Percentiles rank a stretch among this genome's conserved stretches.
These are phyloP conservation scores for Medauroidea extradentata DNA, from an alignment of 1,140 invertebrate species.

Conservation along the genomic window DNA sequence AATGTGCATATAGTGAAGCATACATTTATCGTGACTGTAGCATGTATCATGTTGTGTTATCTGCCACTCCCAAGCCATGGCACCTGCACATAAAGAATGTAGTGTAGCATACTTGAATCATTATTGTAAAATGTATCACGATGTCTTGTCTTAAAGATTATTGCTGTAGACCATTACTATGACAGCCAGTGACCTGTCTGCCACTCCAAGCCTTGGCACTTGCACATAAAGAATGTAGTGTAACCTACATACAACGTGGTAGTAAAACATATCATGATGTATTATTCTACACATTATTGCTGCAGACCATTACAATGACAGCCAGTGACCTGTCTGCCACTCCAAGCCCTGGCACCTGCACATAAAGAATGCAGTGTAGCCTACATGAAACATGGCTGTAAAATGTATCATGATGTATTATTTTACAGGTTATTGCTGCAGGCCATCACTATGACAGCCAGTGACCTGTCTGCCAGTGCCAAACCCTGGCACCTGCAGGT, in stretches of 20 bases:
- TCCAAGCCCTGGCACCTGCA: conserved; percentile 80
- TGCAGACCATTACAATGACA: conserved; percentile 75
- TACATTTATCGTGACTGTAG: no score
- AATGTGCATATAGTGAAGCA: no score
- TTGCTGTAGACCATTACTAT: conserved; percentile 68
- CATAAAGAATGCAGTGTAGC: conserved; percentile 68
- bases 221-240: conserved; percentile 73
- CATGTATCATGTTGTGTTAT: no score
- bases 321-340: conserved; percentile 77
- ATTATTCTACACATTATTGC: conserved; percentile 49
- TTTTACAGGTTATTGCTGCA: conserved; percentile 52
- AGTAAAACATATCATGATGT: background rate
- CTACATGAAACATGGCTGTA: no score
- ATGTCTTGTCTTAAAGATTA: conserved; percentile 55
- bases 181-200: conserved; percentile 79
- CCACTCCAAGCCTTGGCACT: conserved; percentile 78
- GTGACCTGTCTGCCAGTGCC: conserved; percentile 75
- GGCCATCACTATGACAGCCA: conserved; percentile 75
- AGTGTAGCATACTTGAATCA: no score
- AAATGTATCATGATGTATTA: background rate
- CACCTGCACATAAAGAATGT: conserved; percentile 72
- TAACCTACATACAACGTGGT: no score
- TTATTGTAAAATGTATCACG: no score
- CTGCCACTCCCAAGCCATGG: conserved; percentile 78
- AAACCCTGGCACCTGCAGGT: conserved; percentile 83